Conservation (phyloP, 2,888 invertebrate species). For the Villa cingulata region DNA sequence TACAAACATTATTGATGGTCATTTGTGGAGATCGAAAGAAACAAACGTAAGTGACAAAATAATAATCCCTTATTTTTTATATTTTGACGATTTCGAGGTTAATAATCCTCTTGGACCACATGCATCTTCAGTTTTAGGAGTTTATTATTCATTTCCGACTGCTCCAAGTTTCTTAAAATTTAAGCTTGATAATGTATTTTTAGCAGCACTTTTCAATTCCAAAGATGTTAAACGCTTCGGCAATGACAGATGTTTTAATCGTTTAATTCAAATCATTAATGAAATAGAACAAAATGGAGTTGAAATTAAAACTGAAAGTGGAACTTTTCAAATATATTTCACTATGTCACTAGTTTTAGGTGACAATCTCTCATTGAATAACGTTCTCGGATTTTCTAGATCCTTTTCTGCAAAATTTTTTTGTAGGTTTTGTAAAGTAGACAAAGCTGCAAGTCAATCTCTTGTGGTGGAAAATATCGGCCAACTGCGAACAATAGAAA, state of each 20-base stretch:
- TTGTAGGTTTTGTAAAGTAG: not conserved
- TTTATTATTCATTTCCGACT: conserved; percentile 1
- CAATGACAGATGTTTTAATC: not conserved
- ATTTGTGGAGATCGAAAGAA: not conserved
- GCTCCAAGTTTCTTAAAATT: not conserved
- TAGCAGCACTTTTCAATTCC: not conserved
- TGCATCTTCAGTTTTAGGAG: not conserved
- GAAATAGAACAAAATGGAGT: not conserved
- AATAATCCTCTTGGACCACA: conserved; percentile 9
- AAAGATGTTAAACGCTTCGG: not conserved
- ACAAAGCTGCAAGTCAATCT: not conserved
- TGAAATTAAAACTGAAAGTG: not conserved
- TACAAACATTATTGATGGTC: conserved; percentile 1
- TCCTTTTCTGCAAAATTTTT: not conserved
- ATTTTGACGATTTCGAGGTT: conserved; percentile 8
- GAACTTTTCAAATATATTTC: not conserved
- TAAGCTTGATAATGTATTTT: not conserved
- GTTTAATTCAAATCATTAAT: not conserved
- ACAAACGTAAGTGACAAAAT: not conserved
- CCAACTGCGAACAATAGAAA: not conserved
- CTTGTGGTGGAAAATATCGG: not conserved
- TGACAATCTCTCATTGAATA: not conserved
- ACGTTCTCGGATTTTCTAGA: not conserved
- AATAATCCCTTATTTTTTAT: conserved; percentile 3
- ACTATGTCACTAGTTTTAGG: not conserved